Conservation (phyloP, 2,797 vertebrate species). For the Lerista edwardsae region DNA sequence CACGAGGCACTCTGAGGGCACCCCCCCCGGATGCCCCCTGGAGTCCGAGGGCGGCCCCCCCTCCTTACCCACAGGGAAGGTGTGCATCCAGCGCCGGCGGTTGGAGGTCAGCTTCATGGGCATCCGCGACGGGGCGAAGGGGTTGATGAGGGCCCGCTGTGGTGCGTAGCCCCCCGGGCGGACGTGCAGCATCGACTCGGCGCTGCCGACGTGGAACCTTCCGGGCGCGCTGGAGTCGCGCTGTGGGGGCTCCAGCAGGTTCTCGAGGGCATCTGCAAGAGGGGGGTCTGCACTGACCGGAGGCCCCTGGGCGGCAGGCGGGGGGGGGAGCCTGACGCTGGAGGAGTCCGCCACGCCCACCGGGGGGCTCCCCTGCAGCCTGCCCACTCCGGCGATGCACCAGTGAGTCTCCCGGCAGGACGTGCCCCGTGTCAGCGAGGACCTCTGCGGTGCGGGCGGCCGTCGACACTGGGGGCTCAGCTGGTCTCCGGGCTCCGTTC, state of each 20-base stretch:
- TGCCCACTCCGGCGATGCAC: background rate
- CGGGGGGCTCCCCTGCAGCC: background rate
- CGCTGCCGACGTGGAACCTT: constrained; percentile 94
- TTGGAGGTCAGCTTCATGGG: constrained; percentile 99
- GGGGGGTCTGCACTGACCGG: accelerated
- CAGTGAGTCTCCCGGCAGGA: too few species aligned
- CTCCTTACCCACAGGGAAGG: constrained; percentile 91
- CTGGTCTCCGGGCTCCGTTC: too few species aligned
- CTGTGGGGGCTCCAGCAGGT: constrained; percentile 88
- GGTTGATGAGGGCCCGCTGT: constrained; percentile 95
- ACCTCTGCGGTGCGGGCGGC: too few species aligned
- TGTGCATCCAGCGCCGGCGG: constrained; percentile 97
- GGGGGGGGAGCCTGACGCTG: background rate
- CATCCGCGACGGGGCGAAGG: constrained; percentile 97
- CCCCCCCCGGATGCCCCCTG: too few species aligned
- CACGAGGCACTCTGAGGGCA: background rate
- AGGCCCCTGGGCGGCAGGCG: background rate
- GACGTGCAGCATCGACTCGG: constrained; percentile 91
- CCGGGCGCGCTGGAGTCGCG: constrained; percentile 94
- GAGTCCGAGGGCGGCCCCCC: too few species aligned
- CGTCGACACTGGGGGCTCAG: too few species aligned
- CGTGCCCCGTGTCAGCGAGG: too few species aligned
- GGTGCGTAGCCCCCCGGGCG: constrained; percentile 90
- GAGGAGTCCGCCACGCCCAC: background rate
- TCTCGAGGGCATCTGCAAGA: constrained; percentile 87